phyloP scores from a whole-genome alignment of 2,113 vertebrate genomes.

The Brachypteracias leptosomus region DNA sequence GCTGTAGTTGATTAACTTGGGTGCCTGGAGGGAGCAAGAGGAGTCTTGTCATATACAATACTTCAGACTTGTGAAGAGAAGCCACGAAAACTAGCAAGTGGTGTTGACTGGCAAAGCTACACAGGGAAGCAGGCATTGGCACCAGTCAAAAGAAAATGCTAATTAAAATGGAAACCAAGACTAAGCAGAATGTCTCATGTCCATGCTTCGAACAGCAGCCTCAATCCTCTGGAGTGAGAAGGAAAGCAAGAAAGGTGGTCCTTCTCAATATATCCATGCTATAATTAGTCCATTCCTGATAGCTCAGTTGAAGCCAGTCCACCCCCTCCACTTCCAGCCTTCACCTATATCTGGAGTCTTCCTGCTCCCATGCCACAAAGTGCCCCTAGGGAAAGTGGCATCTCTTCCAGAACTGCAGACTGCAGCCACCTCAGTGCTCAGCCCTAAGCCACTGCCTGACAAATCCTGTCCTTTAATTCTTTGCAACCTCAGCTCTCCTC shows the following conservation, averaged over 20 bases:
- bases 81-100: not conserved
- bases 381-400: not conserved
- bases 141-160: not conserved
- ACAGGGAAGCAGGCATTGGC: not conserved
- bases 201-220: not conserved
- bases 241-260: not conserved
- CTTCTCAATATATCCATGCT: not conserved
- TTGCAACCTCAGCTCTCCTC: not conserved
- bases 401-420: not conserved
- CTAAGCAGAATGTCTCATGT: not conserved
- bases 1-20: not conserved
- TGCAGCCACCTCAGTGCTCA: not conserved
- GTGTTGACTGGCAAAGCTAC: conserved; percentile 32
- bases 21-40: not conserved
- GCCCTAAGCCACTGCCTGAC: not conserved
- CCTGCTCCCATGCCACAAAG: not conserved
- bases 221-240: not conserved
- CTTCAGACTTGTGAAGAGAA: conserved; percentile 40
- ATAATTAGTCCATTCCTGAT: not conserved
- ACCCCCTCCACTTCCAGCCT: not conserved
- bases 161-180: conserved; percentile 20
- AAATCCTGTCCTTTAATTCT: not conserved
- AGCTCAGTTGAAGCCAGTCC: not conserved
- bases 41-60: conserved; percentile 2
- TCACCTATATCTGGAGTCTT: not conserved